Conservation (phyloP, 2,113 vertebrate genomes). For the Corythornis vintsioides region DNA sequence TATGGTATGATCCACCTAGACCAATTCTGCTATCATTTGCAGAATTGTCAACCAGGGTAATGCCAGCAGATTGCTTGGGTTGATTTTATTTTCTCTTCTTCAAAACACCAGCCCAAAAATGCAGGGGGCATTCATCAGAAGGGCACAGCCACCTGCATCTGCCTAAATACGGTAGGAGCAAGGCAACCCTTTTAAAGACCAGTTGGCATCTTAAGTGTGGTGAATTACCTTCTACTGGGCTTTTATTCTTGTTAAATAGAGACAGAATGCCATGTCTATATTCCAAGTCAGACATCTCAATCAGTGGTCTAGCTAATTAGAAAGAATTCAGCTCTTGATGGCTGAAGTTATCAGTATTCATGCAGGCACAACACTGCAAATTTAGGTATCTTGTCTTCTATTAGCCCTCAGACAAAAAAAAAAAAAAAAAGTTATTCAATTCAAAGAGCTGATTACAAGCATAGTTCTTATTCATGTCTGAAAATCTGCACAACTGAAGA, state of each 20-base stretch:
- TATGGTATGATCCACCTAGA: accelerated
- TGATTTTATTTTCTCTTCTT: neutral
- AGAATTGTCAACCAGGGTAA: neutral
- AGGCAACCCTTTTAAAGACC: neutral
- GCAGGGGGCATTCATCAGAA: neutral
- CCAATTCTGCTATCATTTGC: accelerated
- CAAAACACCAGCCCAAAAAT: neutral
- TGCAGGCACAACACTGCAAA: neutral
- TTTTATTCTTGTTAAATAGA: neutral
- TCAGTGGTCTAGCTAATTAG: neutral
- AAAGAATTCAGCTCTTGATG: neutral
- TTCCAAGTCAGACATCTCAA: neutral
- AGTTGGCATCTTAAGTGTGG: neutral
- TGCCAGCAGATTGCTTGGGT: accelerated
- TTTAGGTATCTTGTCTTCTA: neutral
- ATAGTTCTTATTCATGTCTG: neutral
- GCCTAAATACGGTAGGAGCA: accelerated
- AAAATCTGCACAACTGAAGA: neutral
- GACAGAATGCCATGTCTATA: accelerated
- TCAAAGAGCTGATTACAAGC: neutral
- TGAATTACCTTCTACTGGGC: neutral
- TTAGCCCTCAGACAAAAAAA: neutral
- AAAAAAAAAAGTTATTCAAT: too few relatives aligned
- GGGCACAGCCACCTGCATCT: neutral
- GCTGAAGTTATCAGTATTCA: neutral